Evolutionary conservation across 2,888 invertebrate genomes (phyloP), one percentile per base, ranked within the genome.

Genomic region (Pasiphila rectangulata): DNA sequence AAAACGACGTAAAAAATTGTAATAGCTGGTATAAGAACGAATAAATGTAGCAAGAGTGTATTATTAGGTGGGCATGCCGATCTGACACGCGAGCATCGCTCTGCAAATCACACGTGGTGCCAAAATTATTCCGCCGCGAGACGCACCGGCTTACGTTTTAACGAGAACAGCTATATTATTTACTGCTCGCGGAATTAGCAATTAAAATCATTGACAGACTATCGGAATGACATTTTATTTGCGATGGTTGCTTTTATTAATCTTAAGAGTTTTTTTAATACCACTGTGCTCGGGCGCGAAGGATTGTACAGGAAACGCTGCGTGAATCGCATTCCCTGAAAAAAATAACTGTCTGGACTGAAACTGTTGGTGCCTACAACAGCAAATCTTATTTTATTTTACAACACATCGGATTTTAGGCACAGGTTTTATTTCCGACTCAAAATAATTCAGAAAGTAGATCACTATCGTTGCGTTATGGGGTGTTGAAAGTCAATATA

Each of bases 1-100:
- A 29, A 25, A 46, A 46, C 46, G 45, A 52, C 49, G 55, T 57
- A 53, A 57, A 57, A 51, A 53, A 53, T 55, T 53, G 53, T 51
- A 47, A 57, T 45, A 40, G 46, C 30, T 45, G 46, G 21, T 20
- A 46, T 57, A 53, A 48, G 47, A 51, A 46, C 51, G 23, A 30
- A 51, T 38, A 46, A 48, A 57, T 51, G 50, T 54, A 46, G 51
- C 46, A 24, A 38, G 23, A 24, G 20, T 37, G 41, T 57, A 57
- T 43, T 46, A 53, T 55, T 53, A 55, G 43, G 27, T 38, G 32
- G 44, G 44, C 48, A 46, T 36, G 37, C 36, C 25, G 38, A 45
- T 23, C 16, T 19, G 41, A 34, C 50, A 50, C 44, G 44, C 40
- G 27, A 48, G 19, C 37, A 20, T 23, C 35, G 20, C 37, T 43